phyloP scores from a whole-genome alignment of 2,797 vertebrate species.

The Leuciscus waleckii region DNA sequence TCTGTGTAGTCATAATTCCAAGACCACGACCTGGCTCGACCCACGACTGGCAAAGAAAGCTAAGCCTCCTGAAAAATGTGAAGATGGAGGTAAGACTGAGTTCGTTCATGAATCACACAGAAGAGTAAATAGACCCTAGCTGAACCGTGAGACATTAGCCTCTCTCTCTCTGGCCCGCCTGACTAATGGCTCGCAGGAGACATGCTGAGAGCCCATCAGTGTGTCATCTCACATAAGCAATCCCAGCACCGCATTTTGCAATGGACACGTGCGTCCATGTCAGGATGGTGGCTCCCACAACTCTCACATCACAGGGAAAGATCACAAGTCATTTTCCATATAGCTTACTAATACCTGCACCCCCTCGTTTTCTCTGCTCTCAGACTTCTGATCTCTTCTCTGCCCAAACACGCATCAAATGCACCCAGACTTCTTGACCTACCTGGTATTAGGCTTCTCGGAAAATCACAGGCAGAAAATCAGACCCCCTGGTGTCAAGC shows the following conservation, averaged over 20 bases:
- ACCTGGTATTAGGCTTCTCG: constrained; percentile 52
- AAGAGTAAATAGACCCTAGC: constrained; percentile 41
- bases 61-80: constrained; percentile 96
- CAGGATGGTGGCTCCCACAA: constrained; percentile 10
- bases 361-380: background rate
- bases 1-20: constrained; percentile 90
- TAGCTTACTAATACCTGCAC: constrained; percentile 25
- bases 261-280: constrained; percentile 19
- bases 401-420: constrained; percentile 46
- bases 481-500: constrained; percentile 24
- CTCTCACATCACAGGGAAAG: constrained; percentile 35
- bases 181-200: constrained; percentile 70
- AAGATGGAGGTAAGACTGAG: constrained; percentile 90
- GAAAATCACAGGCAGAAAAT: constrained; percentile 59
- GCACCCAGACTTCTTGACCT: constrained; percentile 49
- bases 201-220: constrained; percentile 71
- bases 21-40: constrained; percentile 98
- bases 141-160: constrained; percentile 61
- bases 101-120: constrained; percentile 15
- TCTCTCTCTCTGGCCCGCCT: constrained; percentile 49
- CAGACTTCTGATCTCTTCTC: background rate
- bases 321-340: constrained; percentile 39
- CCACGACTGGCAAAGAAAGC: constrained; percentile 95
- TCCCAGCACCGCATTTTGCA: constrained; percentile 69
- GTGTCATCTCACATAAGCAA: constrained; percentile 70